A percentile compares a stretch with the other conserved stretches of the same genome.
Evolutionary conservation across 2,888 invertebrate species (phyloP).

Genomic region (Caenorhabditis sp.): DNA sequence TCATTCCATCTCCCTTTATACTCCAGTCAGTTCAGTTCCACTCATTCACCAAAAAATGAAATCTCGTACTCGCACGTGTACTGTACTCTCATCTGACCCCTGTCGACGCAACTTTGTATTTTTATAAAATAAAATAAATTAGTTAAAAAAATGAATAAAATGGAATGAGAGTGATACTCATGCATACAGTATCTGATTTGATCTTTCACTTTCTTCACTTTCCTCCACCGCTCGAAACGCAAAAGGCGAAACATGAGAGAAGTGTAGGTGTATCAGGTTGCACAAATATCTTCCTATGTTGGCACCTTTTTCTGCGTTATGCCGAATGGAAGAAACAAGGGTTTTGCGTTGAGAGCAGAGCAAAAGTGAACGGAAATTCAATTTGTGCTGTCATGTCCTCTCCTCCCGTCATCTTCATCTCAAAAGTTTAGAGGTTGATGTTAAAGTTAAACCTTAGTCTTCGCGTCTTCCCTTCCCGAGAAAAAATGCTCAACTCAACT

Average conservation of each 20-base stretch:
- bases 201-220: conserved; percentile 17
- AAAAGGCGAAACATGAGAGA: conserved; percentile 53
- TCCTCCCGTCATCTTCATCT: conserved; percentile 21
- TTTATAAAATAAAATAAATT: too few relatives aligned
- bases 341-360: conserved; percentile 8
- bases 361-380: conserved; percentile 29
- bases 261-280: conserved; percentile 49
- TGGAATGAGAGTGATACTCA: too few relatives aligned
- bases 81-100: background rate
- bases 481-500: too few relatives aligned
- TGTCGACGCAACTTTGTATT: background rate
- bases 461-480: too few relatives aligned
- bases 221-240: too few relatives aligned
- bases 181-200: background rate
- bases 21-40: too few relatives aligned
- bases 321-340: conserved; percentile 23
- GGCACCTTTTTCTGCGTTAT: conserved; percentile 29
- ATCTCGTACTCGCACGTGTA: conserved; percentile 55
- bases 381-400: too few relatives aligned
- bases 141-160: too few relatives aligned
- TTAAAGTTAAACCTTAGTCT: too few relatives aligned
- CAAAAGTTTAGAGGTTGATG: conserved; percentile 55
- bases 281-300: conserved; percentile 51
- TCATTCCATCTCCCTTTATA: background rate
- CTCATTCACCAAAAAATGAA: conserved; percentile 44